Conservation (phyloP, 2,113 vertebrate genomes). For the Callocephalon fimbriatum region DNA sequence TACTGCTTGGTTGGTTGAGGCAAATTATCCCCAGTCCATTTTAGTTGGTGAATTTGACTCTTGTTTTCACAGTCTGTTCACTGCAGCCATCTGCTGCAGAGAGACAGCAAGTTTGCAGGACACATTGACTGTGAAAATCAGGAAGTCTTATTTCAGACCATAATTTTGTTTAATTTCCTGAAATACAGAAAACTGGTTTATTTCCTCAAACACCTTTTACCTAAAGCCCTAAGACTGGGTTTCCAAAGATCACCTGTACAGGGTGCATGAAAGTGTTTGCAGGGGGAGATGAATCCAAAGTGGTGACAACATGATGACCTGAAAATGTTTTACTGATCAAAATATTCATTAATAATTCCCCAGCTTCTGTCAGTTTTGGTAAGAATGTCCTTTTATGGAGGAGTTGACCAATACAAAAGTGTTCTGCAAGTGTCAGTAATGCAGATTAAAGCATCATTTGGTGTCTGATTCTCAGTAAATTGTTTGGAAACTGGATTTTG, state of each 20-base stretch:
- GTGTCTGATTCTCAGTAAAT: background rate
- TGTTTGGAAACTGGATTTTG: background rate
- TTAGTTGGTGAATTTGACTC: conserved; percentile 16
- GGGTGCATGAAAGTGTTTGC: background rate
- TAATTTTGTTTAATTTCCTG: background rate
- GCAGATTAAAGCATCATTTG: background rate
- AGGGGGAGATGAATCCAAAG: background rate
- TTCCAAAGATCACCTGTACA: background rate
- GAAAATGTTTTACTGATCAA: background rate
- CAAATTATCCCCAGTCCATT: conserved; percentile 35
- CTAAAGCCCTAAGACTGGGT: background rate
- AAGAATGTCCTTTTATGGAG: background rate
- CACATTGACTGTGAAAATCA: conserved; percentile 15
- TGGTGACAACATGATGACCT: background rate
- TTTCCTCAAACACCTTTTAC: background rate
- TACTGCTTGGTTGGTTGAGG: background rate
- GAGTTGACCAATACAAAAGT: background rate
- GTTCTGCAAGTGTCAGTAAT: background rate
- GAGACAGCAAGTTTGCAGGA: conserved; percentile 11
- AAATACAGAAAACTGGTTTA: background rate
- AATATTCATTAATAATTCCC: background rate
- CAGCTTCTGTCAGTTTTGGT: background rate
- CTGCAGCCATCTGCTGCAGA: conserved; percentile 36
- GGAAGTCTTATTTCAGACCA: background rate
- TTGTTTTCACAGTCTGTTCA: conserved; percentile 46